Base-by-base conservation (phyloP, 2,113 vertebrate genomes). In the Cathartes aura region DNA sequence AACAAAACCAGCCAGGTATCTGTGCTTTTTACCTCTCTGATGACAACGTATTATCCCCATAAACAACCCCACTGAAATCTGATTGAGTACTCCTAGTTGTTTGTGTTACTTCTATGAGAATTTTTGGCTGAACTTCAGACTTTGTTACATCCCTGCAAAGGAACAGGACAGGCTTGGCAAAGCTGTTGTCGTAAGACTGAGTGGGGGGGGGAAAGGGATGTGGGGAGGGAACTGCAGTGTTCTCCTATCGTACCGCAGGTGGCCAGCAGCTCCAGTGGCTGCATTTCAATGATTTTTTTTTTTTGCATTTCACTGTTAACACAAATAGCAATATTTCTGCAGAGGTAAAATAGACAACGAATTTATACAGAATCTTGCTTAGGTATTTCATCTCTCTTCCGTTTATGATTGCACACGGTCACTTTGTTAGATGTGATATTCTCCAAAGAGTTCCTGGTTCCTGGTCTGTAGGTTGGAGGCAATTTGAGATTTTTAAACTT, bases 381-480 rank as follows among this genome's bases (percentile, higher is more conserved):
- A 3, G 40, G 1, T 16, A 0, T 63, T 40, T 80, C 1, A 8
- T 20, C 6, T 20, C 15, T 78, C 59, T 55, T 64, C 59, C 21
- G 22, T 13, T 72, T 4, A 15, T 45, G 19, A 3, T 29, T 70
- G 52, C 21, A 3, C 9, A 0, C 4, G 29, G 34, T 48, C 17
- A 6, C 26, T 66, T 59, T 67, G 53, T 15, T 21, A 20, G n/a
- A 48, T 0, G 1, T 8, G 62, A 56, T 62, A 1, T 9, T 16
- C 16, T 34, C 30, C 64, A 58, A 36, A 40, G 8, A 6, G 27
- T 24, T 72, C 42, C 58, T 50, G 5, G 29, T 22, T 74, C 40
- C 55, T 43, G 4, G 0, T 11, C 18, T 87, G 18, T 5, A 7
- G 29, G 0, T 0, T 55, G 81, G 52, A 55, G n/a, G 43, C 32